Conservation (phyloP, 2,888 invertebrate genomes). For the Heliconius hortense region DNA sequence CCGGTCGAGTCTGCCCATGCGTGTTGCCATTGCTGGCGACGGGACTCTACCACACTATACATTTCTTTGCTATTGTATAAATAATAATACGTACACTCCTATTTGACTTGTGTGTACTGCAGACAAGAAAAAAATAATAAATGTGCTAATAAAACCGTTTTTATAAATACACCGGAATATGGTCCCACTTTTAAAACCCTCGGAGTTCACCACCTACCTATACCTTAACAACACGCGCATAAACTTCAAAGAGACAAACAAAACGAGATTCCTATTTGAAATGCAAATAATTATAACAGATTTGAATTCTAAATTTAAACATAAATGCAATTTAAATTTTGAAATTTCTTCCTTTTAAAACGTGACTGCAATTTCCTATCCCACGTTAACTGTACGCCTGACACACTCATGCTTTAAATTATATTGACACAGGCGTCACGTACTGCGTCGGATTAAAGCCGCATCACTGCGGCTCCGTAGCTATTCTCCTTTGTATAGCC, state of each 20-base stretch:
- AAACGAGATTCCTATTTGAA: constrained; percentile 20
- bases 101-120: too few relatives aligned
- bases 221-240: neutral
- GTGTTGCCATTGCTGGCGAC: too few relatives aligned
- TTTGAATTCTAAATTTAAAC: constrained; percentile 35
- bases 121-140: too few relatives aligned
- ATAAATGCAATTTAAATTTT: constrained; percentile 39
- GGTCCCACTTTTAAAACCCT: neutral
- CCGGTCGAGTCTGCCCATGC: too few relatives aligned
- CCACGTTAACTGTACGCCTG: constrained; percentile 40
- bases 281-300: constrained; percentile 33
- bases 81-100: too few relatives aligned
- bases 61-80: too few relatives aligned
- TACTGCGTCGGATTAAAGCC: constrained; percentile 58
- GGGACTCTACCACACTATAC: too few relatives aligned
- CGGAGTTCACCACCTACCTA: neutral
- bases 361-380: constrained; percentile 41
- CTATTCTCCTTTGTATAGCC: constrained; percentile 38
- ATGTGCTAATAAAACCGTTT: too few relatives aligned
- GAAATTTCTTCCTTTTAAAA: constrained; percentile 39
- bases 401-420: constrained; percentile 44
- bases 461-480: constrained; percentile 37
- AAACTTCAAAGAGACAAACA: constrained; percentile 2
- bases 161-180: too few relatives aligned
- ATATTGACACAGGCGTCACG: constrained; percentile 60